These are phyloP conservation scores for Drosophila repletoides DNA, from an alignment of 1,140 invertebrate genomes.

Conservation along the genomic window DNA sequence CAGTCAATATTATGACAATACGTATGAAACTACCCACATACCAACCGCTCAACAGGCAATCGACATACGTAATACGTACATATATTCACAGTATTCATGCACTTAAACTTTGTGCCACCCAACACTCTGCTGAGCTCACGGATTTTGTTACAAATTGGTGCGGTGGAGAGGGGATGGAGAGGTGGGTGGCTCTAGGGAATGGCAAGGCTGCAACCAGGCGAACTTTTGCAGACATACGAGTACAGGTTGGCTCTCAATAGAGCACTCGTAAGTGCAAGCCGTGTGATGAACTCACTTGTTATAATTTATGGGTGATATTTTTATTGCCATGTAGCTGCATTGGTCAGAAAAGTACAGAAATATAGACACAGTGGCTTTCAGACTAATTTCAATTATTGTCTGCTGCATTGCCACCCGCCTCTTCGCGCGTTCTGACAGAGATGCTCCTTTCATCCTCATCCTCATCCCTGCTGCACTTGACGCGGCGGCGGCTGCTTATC, in stretches of 20 bases:
- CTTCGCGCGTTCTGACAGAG: background rate
- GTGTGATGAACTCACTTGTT: constrained; percentile 72
- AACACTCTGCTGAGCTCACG: constrained; percentile 41
- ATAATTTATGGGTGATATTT: constrained; percentile 78
- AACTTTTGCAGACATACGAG: constrained; percentile 59
- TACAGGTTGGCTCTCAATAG: constrained; percentile 20
- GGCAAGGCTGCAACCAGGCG: constrained; percentile 35
- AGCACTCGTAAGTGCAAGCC: constrained; percentile 44
- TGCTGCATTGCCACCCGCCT: background rate
- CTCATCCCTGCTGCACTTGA: background rate
- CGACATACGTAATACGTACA: constrained; percentile 26
- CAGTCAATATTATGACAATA: constrained; percentile 74
- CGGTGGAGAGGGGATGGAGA: background rate
- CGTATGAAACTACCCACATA: constrained; percentile 43
- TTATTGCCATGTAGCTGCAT: constrained; percentile 46
- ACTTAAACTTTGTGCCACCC: constrained; percentile 52
- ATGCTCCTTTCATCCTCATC: constrained; percentile 2
- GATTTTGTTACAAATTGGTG: constrained; percentile 67
- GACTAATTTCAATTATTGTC: constrained; percentile 67
- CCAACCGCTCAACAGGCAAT: constrained; percentile 24
- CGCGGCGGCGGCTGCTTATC: constrained; percentile 16
- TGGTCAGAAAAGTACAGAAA: background rate
- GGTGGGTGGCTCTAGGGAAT: background rate
- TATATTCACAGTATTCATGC: constrained; percentile 1
- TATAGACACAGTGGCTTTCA: constrained; percentile 11